phyloP scores from a whole-genome alignment of 1,140 invertebrate genomes.

The Eriosoma lanigerum region DNA sequence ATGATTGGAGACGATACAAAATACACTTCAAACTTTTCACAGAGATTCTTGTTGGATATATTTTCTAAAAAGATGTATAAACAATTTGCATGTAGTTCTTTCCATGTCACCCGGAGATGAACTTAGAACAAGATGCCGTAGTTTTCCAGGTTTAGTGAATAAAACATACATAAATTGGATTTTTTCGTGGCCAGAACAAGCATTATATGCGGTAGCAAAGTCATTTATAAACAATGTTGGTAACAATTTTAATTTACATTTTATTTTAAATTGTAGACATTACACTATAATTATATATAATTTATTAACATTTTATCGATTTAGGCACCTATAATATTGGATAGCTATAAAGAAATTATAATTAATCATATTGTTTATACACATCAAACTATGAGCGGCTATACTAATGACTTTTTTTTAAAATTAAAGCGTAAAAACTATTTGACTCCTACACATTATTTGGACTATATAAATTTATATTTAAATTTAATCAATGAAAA shows the following conservation, averaged over 20 bases:
- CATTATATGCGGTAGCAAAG: constrained; percentile 78
- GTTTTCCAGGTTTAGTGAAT: constrained; percentile 88
- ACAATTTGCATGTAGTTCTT: constrained; percentile 85
- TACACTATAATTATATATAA: background rate
- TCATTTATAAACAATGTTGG: constrained; percentile 5
- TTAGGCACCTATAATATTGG: constrained; percentile 58
- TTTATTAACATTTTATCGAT: too few species aligned
- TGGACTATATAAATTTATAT: constrained; percentile 82
- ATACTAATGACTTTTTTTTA: constrained; percentile 71
- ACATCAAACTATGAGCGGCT: constrained; percentile 71
- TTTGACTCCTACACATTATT: constrained; percentile 86
- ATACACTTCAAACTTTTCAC: constrained; percentile 53
- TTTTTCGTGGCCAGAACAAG: constrained; percentile 87
- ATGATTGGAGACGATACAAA: background rate
- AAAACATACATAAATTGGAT: constrained; percentile 94
- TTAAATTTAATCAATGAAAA: constrained; percentile 72
- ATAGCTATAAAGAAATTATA: constrained; percentile 67
- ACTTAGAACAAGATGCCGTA: constrained; percentile 77
- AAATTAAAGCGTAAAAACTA: constrained; percentile 77
- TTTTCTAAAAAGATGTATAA: constrained; percentile 73
- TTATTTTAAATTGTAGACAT: too few species aligned
- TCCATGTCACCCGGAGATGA: constrained; percentile 85
- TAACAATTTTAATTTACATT: background rate
- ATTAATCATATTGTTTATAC: constrained; percentile 82
- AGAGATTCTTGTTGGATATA: constrained; percentile 82